Evolutionary conservation across 2,113 vertebrate genomes (phyloP), one percentile per base, ranked within the genome.

Genomic region (Micromys minutus): DNA sequence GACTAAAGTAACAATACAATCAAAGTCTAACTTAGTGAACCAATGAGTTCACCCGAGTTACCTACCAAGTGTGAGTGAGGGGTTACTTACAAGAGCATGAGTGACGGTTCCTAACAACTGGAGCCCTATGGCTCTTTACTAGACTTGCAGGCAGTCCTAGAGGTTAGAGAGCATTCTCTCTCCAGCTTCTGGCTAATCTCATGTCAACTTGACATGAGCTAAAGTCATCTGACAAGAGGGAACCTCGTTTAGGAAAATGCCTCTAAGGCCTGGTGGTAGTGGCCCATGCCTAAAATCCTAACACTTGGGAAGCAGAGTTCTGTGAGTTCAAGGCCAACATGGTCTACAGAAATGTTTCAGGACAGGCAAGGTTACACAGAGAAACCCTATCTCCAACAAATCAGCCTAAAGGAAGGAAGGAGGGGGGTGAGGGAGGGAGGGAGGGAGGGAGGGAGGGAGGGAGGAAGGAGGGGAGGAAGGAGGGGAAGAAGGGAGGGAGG

Each of bases 361-460:
- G 19, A 42, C 21, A 72, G n/a, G 19, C n/a, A 72, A 34, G 19
- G 19, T n/a, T 72, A 72, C n/a, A 72, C n/a, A 72, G 67, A 71
- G 34, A 71, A n/a, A n/a, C 67, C 16, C 7, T 71, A 36, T 69
- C 15, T n/a, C 9, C 0, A 13, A 65, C 31, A 65, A 63, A 65
- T n/a, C n/a, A n/a, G n/a, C n/a, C n/a, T n/a, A n/a, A 65, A 65
- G 63, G 57, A 57, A 57, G 19, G 63, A 13, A 2, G 11, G 11
- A 31, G 13, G 17, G 26, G 59, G 22, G 22, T 3, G 59, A 61
- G 22, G 9, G 59, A 63, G 11, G 6, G 24, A 63, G 8, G 4
- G 24, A 22, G 1, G 9, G 5, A 72, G 7, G 11, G 34, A 7
- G 34, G 5, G 5, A 17, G 13, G 34, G 2, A 16, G 5, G 17